Evolutionary conservation across 2,888 invertebrate genomes (phyloP).

Genomic region (Seira sanloemensis): DNA sequence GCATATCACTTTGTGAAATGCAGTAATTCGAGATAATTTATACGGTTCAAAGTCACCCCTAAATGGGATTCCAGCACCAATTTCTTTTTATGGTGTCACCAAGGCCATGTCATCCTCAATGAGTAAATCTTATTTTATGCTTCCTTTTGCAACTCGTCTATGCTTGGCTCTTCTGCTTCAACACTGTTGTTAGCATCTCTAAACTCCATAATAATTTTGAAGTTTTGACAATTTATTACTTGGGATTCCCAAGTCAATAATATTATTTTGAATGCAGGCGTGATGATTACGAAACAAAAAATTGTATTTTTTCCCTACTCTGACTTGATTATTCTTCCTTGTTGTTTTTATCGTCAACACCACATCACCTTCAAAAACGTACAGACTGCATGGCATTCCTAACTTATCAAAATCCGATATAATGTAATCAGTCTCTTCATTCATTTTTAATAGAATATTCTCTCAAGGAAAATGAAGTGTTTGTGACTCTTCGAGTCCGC

Average conservation of each 20-base stretch:
- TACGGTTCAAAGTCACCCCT: too few species aligned
- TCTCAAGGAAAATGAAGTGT: neutral
- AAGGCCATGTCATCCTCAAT: conserved; percentile 9
- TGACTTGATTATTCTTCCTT: too few species aligned
- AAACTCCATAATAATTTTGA: too few species aligned
- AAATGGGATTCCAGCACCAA: neutral
- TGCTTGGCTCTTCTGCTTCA: neutral
- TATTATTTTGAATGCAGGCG: too few species aligned
- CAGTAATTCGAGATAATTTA: neutral
- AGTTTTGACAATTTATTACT: too few species aligned
- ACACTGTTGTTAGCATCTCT: neutral
- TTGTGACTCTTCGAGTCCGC: too few species aligned
- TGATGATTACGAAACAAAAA: too few species aligned
- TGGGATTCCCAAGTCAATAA: too few species aligned
- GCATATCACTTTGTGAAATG: neutral
- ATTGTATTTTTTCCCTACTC: too few species aligned
- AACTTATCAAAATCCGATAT: neutral
- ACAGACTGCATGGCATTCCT: neutral
- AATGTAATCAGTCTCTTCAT: neutral
- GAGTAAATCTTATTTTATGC: neutral
- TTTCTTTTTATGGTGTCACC: conserved; percentile 33
- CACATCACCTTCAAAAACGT: too few species aligned
- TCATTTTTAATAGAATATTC: conserved; percentile 22
- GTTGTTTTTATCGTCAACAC: too few species aligned
- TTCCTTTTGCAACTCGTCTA: neutral